Base-by-base conservation (phyloP, 1,140 invertebrate species). In the Pinna nobilis region DNA sequence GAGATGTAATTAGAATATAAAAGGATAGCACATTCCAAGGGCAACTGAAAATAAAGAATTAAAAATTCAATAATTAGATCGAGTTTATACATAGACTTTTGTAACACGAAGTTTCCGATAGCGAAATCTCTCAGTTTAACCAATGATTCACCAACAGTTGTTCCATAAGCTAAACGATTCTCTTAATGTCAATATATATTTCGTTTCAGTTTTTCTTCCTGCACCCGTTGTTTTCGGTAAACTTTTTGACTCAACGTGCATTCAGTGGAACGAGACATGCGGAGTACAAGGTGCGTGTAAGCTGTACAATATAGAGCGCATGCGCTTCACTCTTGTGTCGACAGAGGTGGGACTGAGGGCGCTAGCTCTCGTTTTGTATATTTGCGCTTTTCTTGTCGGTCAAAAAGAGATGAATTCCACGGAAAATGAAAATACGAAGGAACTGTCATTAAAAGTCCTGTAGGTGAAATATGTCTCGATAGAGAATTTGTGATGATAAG, bases 221-320 rank as follows among this genome's bases (percentile, higher is more conserved):
- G 65, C 66, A 9, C 77, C 77, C 9, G 69, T 75, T 33, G 68
- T 65, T 1, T 78, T 71, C 53, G 77, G 77, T 18, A 47, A 64
- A 1, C 5, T 78, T 2, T 61, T 72, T 49, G 77, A 78, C 44
- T 60, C 64, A 25, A 32, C 65, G 4, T 78, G 77, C 37, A 13
- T 53, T 23, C 20, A 55, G 3, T 72, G 72, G 77, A 65, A 66
- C 4, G 6, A 30, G 0, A 59, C 63, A 9, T 75, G 69, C 44
- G 72, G 64, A 18, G 28, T 37, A 9, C 51, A 37, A 41, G 72
- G 77, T 15, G 55, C 68, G 20, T 78, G 77, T 37, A 51, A 44
- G 9, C 20, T 78, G 11, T 78, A 78, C 41, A 69, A 78, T 28
- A 75, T 71, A 32, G 68, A 72, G 44, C 23, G 37, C n/a, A 75